A percentile compares a stretch with the other conserved stretches of the same genome.
Evolutionary conservation across 2,888 invertebrate species (phyloP).

Genomic region (Rhorus exstirpatorius): DNA sequence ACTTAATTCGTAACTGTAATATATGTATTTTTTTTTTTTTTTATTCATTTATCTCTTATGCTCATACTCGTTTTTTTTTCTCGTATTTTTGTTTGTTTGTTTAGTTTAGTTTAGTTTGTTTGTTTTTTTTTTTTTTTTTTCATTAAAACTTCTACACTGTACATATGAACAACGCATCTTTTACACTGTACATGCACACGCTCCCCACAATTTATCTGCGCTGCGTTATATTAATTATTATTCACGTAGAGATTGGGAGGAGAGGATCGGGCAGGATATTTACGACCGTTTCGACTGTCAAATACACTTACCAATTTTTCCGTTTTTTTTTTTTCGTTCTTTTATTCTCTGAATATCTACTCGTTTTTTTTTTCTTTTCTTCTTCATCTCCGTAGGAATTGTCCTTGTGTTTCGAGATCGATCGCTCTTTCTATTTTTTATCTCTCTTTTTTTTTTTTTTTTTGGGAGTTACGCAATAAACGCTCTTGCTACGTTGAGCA

Average conservation of each 20-base stretch:
- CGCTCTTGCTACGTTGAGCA: conserved; percentile 67
- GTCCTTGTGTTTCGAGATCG: conserved; percentile 41
- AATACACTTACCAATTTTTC: conserved; percentile 71
- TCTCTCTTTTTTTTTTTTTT: conserved; percentile 45
- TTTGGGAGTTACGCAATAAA: conserved; percentile 49
- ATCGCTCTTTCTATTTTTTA: conserved; percentile 21
- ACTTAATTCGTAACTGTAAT: conserved; percentile 83
- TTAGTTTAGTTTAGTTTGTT: too few relatives aligned
- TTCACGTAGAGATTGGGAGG: conserved; percentile 35
- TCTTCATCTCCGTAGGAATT: conserved; percentile 49
- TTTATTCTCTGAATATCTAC: conserved; percentile 42
- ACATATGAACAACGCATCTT: conserved; percentile 86
- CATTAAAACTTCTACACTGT: conserved; percentile 84
- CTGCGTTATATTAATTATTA: conserved; percentile 79
- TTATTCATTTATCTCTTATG: conserved; percentile 67
- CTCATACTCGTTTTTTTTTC: conserved; percentile 61
- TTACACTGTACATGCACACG: conserved; percentile 85
- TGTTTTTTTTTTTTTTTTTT: conserved; percentile 65
- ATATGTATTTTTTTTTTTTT: conserved; percentile 79
- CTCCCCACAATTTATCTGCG: conserved; percentile 82
- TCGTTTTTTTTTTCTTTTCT: conserved; percentile 38
- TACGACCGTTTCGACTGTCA: conserved; percentile 70
- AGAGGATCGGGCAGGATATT: conserved; percentile 70
- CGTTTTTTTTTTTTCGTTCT: conserved; percentile 34
- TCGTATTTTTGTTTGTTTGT: conserved; percentile 71